Conservation (phyloP, 1,140 invertebrate genomes). For the Anoplophora glabripennis region DNA sequence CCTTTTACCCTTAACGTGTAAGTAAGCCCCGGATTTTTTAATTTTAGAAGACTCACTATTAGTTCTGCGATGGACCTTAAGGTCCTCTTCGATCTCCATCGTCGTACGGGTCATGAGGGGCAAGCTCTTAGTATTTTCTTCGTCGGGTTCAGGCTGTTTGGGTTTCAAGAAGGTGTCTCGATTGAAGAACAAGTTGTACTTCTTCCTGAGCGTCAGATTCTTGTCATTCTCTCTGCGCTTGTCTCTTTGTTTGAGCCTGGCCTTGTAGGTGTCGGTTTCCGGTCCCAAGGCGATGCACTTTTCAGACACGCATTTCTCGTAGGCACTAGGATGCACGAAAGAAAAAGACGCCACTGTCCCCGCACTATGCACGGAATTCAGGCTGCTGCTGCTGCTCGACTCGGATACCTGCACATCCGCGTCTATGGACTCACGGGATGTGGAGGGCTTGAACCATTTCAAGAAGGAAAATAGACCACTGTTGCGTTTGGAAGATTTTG, state of each 20-base stretch:
- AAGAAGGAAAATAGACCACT: constrained; percentile 54
- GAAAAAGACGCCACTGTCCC: constrained; percentile 70
- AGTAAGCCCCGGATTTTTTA: constrained; percentile 50
- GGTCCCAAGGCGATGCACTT: constrained; percentile 50
- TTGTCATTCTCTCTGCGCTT: constrained; percentile 54
- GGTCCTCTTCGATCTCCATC: constrained; percentile 41
- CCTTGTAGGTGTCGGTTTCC: constrained; percentile 60
- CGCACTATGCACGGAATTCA: constrained; percentile 62
- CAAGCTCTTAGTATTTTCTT: constrained; percentile 52
- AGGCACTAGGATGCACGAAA: constrained; percentile 57
- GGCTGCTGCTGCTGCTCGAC: constrained; percentile 53
- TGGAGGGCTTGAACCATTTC: constrained; percentile 50
- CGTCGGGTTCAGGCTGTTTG: constrained; percentile 41
- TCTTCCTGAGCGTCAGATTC: constrained; percentile 59
- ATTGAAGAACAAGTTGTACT: constrained; percentile 60
- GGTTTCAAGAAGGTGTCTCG: constrained; percentile 46
- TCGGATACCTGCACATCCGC: constrained; percentile 27
- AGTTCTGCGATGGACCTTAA: constrained; percentile 49
- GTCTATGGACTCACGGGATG: constrained; percentile 39
- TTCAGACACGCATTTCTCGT: constrained; percentile 49
- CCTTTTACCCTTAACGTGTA: constrained; percentile 71
- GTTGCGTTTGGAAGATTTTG: constrained; percentile 44
- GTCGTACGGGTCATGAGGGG: constrained; percentile 48
- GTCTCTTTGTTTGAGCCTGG: constrained; percentile 59
- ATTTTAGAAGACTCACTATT: constrained; percentile 56